Conservation (phyloP, 2,888 invertebrate species). For the Physocephala rufipes region DNA sequence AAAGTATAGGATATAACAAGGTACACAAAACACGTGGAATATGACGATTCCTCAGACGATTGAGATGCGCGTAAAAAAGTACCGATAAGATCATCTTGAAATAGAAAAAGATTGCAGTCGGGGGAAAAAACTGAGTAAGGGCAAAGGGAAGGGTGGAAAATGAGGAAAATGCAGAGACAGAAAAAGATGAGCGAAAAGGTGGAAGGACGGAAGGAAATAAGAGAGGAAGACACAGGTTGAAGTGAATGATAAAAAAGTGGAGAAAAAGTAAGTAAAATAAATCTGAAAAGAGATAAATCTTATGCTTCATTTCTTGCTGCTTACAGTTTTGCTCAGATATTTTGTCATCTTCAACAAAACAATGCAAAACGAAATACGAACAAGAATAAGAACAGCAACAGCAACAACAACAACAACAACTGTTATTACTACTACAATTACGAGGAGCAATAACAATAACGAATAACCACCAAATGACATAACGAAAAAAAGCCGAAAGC, state of each 20-base stretch:
- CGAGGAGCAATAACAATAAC: neutral
- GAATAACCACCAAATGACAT: conserved; percentile 2
- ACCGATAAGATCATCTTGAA: conserved; percentile 15
- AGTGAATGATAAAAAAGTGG: neutral
- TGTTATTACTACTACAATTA: neutral
- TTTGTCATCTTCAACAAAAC: conserved; percentile 34
- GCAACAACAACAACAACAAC: conserved; percentile 7
- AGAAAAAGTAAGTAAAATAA: neutral
- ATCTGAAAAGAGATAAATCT: too few relatives aligned
- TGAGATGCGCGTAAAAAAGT: conserved; percentile 26
- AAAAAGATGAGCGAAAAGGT: neutral
- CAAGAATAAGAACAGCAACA: neutral
- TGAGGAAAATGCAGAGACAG: neutral
- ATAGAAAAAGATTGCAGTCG: neutral
- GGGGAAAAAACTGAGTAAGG: neutral
- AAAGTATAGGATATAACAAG: too few relatives aligned
- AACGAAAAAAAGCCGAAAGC: neutral
- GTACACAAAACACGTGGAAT: conserved; percentile 42
- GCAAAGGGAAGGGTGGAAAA: neutral
- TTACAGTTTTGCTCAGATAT: conserved; percentile 29
- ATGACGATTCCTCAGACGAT: conserved; percentile 51
- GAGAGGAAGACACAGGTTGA: neutral
- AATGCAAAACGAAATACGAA: neutral
- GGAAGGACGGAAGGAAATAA: neutral
- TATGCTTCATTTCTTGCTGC: neutral